These are phyloP conservation scores for Anorthoa munda DNA, from an alignment of 2,888 invertebrate species.

Conservation along the genomic window DNA sequence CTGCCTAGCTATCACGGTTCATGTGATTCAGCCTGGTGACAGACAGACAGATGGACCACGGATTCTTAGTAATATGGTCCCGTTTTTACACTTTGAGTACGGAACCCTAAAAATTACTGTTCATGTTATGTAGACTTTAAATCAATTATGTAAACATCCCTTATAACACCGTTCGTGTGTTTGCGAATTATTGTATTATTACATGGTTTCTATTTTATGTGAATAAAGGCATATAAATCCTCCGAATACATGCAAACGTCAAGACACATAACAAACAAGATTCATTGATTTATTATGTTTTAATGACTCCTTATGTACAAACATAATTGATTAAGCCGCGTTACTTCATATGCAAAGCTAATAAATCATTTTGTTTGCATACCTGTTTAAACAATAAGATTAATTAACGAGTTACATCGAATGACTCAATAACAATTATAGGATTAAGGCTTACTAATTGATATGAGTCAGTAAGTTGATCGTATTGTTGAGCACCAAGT, in stretches of 20 bases:
- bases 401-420: slow-evolving; percentile 23
- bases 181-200: slow-evolving; percentile 15
- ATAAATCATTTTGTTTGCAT: slow-evolving; percentile 48
- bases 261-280: slow-evolving; percentile 30
- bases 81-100: too few species aligned
- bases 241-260: slow-evolving; percentile 34
- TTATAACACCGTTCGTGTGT: slow-evolving; percentile 29
- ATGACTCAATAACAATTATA: slow-evolving; percentile 30
- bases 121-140: slow-evolving; percentile 20
- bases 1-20: too few species aligned
- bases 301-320: slow-evolving; percentile 22
- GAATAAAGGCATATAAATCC: slow-evolving; percentile 32
- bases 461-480: neutral
- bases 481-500: neutral
- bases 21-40: too few species aligned
- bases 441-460: slow-evolving; percentile 27
- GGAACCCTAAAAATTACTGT: too few species aligned
- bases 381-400: slow-evolving; percentile 34
- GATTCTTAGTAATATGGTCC: too few species aligned
- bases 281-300: slow-evolving; percentile 22
- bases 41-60: too few species aligned
- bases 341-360: neutral
- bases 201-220: slow-evolving; percentile 19
- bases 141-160: slow-evolving; percentile 20
- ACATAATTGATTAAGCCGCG: slow-evolving; percentile 1